A percentile compares a stretch with the other conserved stretches of the same genome.
Evolutionary conservation across 2,888 invertebrate genomes (phyloP).

Genomic region (Synergus itoensis): DNA sequence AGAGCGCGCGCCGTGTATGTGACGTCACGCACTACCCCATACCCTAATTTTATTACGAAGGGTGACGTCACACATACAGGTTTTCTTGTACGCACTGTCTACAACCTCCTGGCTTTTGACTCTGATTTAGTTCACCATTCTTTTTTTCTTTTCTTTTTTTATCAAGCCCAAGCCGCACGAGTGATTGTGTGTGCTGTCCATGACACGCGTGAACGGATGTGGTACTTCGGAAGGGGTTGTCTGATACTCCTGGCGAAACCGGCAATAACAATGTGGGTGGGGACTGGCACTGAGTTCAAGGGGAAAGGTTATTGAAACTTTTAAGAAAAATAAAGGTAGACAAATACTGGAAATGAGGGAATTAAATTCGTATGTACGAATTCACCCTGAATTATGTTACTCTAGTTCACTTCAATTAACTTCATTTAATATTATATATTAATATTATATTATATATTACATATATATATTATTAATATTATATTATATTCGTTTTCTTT

Average conservation of each 20-base stretch:
- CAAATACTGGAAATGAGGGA: too few relatives aligned
- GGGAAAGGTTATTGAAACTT: too few relatives aligned
- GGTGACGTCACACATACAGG: background rate
- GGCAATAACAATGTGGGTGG: background rate
- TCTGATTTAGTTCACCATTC: background rate
- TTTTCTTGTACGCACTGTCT: background rate
- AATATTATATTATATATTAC: too few relatives aligned
- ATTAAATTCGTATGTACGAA: too few relatives aligned
- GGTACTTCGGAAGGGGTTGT: background rate
- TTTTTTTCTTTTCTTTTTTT: background rate
- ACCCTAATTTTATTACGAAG: background rate
- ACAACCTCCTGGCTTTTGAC: background rate
- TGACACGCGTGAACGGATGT: background rate
- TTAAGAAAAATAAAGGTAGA: too few relatives aligned
- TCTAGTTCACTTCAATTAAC: too few relatives aligned
- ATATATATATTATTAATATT: too few relatives aligned
- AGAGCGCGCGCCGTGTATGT: slow-evolving; percentile 51
- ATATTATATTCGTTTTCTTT: too few relatives aligned
- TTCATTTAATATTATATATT: too few relatives aligned
- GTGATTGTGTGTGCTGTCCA: background rate
- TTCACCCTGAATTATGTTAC: too few relatives aligned
- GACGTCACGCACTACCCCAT: slow-evolving; percentile 54
- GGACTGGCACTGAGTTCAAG: background rate
- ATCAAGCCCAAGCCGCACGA: background rate
- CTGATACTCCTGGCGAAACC: background rate